Evolutionary conservation across 2,888 invertebrate species (phyloP).

Genomic region (Formica aserva): DNA sequence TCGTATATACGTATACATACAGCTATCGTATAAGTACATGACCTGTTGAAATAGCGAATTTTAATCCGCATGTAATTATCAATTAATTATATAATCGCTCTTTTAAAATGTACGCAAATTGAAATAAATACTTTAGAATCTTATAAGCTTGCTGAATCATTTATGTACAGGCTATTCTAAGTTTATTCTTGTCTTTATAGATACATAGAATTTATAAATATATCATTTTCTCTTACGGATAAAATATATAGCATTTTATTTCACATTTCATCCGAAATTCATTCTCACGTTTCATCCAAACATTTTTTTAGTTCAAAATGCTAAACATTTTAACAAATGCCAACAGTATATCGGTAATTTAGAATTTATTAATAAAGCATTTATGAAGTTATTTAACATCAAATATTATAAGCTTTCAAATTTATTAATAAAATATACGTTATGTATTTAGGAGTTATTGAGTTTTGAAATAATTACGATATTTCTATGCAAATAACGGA

Average conservation of each 20-base stretch:
- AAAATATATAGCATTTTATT: neutral
- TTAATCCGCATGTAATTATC: constrained; percentile 2
- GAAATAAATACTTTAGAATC: constrained; percentile 67
- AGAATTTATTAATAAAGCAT: neutral
- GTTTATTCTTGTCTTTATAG: neutral
- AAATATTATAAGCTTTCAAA: neutral
- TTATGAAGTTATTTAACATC: neutral
- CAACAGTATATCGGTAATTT: neutral
- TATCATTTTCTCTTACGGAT: neutral
- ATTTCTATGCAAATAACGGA: neutral
- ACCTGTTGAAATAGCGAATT: constrained; percentile 27
- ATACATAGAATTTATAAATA: neutral
- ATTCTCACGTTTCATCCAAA: neutral
- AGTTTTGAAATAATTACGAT: neutral
- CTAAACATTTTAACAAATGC: neutral
- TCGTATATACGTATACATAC: constrained; percentile 60
- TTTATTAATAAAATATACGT: neutral
- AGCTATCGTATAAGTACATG: constrained; percentile 2
- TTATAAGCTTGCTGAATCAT: constrained; percentile 33
- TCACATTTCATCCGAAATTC: neutral
- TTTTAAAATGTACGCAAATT: constrained; percentile 62
- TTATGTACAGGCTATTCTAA: neutral
- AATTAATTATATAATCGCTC: constrained; percentile 57
- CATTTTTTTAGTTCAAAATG: neutral
- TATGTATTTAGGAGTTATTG: neutral